phyloP scores from a whole-genome alignment of 2,888 invertebrate species.

The Andricus quercusramuli region DNA sequence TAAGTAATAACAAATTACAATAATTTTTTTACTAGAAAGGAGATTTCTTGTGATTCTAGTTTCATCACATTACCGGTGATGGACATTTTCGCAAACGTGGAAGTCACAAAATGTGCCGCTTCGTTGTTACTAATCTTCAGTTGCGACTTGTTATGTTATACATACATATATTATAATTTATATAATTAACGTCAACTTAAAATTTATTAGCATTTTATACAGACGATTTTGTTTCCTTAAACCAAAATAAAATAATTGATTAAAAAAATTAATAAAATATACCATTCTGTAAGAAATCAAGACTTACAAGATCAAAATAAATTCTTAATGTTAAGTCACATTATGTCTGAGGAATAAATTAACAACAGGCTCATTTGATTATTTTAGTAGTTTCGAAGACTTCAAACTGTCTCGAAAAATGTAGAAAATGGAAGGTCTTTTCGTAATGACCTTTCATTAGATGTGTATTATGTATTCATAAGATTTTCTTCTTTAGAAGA shows the following conservation, averaged over 20 bases:
- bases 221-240: background rate
- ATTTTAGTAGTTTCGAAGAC: background rate
- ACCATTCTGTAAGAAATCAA: background rate
- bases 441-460: background rate
- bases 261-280: background rate
- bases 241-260: background rate
- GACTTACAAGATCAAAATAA: background rate
- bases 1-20: background rate
- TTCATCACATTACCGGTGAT: background rate
- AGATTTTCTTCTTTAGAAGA: background rate
- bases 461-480: background rate
- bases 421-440: background rate
- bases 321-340: background rate
- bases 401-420: background rate
- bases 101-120: background rate
- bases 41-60: background rate
- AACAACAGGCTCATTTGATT: background rate
- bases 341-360: background rate
- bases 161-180: background rate
- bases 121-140: background rate
- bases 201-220: background rate
- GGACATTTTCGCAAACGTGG: background rate
- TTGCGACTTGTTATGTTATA: background rate
- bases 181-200: background rate
- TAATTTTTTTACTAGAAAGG: background rate